Percentiles rank a stretch among this genome's conserved stretches.
phyloP scores from a whole-genome alignment of 1,140 invertebrate species.

The Pseudomyrmex flavicornis region DNA sequence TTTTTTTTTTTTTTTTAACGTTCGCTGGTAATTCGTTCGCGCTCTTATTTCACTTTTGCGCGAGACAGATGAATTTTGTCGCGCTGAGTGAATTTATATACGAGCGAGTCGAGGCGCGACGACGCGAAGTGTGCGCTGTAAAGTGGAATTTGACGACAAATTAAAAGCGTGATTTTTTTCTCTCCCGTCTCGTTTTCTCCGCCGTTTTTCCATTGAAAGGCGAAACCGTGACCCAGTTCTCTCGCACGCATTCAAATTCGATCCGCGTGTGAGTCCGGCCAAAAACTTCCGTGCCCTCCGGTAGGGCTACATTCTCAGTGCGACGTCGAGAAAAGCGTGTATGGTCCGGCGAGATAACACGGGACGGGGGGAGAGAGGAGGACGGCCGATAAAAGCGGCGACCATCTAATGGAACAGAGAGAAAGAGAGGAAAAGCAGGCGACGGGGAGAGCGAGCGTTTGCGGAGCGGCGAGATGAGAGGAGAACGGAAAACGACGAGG shows the following conservation, averaged over 20 bases:
- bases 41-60: not conserved
- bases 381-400: slow-evolving; percentile 40
- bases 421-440: slow-evolving; percentile 23
- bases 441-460: not conserved
- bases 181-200: not conserved
- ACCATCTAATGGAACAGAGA: slow-evolving; percentile 19
- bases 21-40: not conserved
- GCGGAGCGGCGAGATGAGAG: slow-evolving; percentile 21
- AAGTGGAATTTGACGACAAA: slow-evolving; percentile 29
- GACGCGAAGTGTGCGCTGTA: not conserved
- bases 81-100: not conserved
- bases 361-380: slow-evolving; percentile 1
- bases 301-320: slow-evolving; percentile 5
- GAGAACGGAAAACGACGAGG: slow-evolving; percentile 6
- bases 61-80: slow-evolving; percentile 17
- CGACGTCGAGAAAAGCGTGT: slow-evolving; percentile 13
- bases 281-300: slow-evolving; percentile 17
- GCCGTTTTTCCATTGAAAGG: not conserved
- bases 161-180: not conserved
- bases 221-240: slow-evolving; percentile 46
- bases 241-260: slow-evolving; percentile 45
- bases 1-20: slow-evolving; percentile 1
- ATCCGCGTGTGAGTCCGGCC: slow-evolving; percentile 4
- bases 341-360: slow-evolving; percentile 32
- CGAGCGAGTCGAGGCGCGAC: not conserved